phyloP scores from a whole-genome alignment of 2,797 vertebrate species.

The Philypnodon macrostomus region DNA sequence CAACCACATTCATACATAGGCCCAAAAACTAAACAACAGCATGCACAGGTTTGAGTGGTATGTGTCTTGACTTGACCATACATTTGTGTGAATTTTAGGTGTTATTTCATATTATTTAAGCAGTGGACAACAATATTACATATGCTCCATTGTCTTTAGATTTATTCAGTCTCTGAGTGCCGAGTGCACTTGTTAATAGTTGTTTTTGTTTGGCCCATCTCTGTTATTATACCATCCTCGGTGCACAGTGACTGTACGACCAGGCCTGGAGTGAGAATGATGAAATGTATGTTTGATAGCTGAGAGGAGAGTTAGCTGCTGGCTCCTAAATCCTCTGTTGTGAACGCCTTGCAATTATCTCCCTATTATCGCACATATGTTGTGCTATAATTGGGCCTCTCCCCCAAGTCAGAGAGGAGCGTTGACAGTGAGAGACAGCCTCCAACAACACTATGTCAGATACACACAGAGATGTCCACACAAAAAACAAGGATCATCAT shows the following conservation, averaged over 20 bases:
- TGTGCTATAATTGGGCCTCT: conserved; percentile 63
- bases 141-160: no score
- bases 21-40: no score
- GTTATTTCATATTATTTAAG: no score
- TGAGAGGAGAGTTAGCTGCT: conserved; percentile 57
- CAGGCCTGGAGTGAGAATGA: conserved; percentile 13
- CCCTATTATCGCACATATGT: conserved; percentile 72
- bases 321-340: conserved; percentile 57
- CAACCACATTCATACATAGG: no score
- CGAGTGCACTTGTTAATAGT: conserved; percentile 20
- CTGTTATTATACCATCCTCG: conserved; percentile 19
- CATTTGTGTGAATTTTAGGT: no score
- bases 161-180: conserved; percentile 37
- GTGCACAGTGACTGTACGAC: conserved; percentile 5
- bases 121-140: no score
- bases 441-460: conserved; percentile 20
- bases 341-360: conserved; percentile 73
- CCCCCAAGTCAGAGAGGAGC: conserved; percentile 50
- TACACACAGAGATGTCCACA: not conserved
- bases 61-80: no score
- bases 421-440: conserved; percentile 28
- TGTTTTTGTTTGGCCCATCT: conserved; percentile 16
- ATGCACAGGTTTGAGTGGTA: no score
- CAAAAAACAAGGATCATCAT: not conserved
- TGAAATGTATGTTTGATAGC: conserved; percentile 50